Conservation (phyloP, 1,140 invertebrate species). For the Sinonovacula constricta region DNA sequence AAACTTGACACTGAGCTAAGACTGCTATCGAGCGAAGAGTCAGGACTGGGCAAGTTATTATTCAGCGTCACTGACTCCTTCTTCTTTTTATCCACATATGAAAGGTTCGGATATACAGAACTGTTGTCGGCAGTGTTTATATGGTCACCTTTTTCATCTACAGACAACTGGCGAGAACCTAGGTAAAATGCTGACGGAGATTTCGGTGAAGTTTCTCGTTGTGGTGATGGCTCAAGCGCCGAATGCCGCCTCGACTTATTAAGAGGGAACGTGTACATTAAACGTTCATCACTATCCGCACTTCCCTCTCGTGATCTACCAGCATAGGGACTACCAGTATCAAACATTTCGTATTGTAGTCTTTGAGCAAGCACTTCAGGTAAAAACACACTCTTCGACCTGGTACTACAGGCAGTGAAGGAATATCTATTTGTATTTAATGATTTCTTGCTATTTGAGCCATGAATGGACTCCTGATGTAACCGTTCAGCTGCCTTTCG, state of each 20-base stretch:
- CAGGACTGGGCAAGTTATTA: constrained; percentile 35
- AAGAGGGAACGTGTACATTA: constrained; percentile 24
- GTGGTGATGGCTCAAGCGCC: constrained; percentile 1
- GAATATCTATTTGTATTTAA: constrained; percentile 43
- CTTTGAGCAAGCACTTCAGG: constrained; percentile 59
- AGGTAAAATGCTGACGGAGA: constrained; percentile 15
- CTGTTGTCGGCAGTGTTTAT: neutral
- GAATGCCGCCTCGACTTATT: constrained; percentile 31
- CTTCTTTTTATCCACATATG: constrained; percentile 29
- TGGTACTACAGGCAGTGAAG: constrained; percentile 51
- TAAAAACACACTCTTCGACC: constrained; percentile 66
- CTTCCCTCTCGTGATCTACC: constrained; percentile 36
- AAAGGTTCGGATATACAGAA: constrained; percentile 36
- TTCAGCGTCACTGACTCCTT: constrained; percentile 3
- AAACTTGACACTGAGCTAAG: neutral
- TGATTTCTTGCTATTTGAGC: constrained; percentile 56
- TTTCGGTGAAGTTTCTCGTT: neutral
- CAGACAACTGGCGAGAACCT: constrained; percentile 35
- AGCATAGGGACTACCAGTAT: constrained; percentile 39
- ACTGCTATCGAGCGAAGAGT: constrained; percentile 22
- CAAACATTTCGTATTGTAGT: constrained; percentile 58
- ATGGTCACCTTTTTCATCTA: constrained; percentile 37
- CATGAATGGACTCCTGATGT: constrained; percentile 73
- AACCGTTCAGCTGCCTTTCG: constrained; percentile 71
- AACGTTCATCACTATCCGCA: constrained; percentile 25